Conservation (phyloP, 2,888 invertebrate species). For the Ptychoptera contaminata region DNA sequence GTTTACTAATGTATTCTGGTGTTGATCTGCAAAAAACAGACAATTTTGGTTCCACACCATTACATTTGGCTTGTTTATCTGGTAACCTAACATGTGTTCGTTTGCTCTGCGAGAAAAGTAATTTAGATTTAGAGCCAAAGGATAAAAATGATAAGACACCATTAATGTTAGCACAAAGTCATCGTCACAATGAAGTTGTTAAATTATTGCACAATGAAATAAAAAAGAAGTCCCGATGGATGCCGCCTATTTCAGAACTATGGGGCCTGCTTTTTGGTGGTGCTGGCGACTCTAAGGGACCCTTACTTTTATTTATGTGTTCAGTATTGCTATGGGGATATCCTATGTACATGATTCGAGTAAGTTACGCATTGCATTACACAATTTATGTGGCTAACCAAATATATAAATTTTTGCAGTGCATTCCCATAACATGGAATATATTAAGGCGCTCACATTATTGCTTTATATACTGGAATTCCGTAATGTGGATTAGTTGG, state of each 20-base stretch:
- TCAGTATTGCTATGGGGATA: slow-evolving; percentile 83
- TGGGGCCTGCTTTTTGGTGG: slow-evolving; percentile 84
- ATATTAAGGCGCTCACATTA: slow-evolving; percentile 72
- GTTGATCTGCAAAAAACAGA: slow-evolving; percentile 80
- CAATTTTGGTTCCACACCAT: slow-evolving; percentile 81
- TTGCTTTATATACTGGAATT: slow-evolving; percentile 80
- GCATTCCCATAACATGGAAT: slow-evolving; percentile 83
- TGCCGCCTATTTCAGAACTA: slow-evolving; percentile 73
- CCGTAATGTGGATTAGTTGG: slow-evolving; percentile 88
- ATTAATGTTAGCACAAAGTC: slow-evolving; percentile 73
- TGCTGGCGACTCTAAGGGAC: slow-evolving; percentile 80
- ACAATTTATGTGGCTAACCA: no score
- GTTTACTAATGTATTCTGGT: slow-evolving; percentile 78
- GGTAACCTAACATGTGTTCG: slow-evolving; percentile 78
- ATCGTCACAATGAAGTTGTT: slow-evolving; percentile 73
- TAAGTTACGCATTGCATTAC: no score
- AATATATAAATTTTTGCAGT: slow-evolving; percentile 33
- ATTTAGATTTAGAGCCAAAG: slow-evolving; percentile 68
- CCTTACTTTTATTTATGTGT: slow-evolving; percentile 67
- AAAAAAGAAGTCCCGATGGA: slow-evolving; percentile 68
- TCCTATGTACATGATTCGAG: slow-evolving; percentile 81
- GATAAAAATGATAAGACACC: slow-evolving; percentile 91
- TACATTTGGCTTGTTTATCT: slow-evolving; percentile 78
- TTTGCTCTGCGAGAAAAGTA: slow-evolving; percentile 79
- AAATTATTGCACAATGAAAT: slow-evolving; percentile 66